phyloP scores from a whole-genome alignment of 2,797 vertebrate species.

The Etheostoma perlongum region DNA sequence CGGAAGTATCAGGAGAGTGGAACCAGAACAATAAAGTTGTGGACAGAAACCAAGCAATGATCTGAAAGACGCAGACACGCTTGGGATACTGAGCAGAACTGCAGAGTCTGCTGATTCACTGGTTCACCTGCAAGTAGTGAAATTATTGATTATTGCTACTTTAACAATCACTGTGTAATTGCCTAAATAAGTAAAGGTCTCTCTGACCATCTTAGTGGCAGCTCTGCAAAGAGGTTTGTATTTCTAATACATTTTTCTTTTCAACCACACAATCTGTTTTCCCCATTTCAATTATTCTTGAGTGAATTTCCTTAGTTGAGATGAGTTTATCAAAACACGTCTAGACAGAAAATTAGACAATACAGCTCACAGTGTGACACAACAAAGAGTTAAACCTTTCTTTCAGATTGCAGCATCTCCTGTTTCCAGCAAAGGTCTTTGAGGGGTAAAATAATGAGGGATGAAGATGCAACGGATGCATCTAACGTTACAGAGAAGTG shows the following conservation, averaged over 20 bases:
- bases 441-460: conserved; percentile 84
- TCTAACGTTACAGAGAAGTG: conserved; percentile 87
- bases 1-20: too few relatives aligned
- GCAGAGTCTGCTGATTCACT: neutral
- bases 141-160: neutral
- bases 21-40: neutral
- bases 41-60: neutral
- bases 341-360: conserved; percentile 32
- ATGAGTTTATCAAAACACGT: conserved; percentile 9
- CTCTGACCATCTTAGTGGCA: neutral
- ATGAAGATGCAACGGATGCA: conserved; percentile 88
- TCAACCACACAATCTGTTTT: neutral
- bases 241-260: neutral
- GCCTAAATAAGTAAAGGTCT: neutral
- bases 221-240: neutral
- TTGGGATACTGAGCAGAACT: neutral
- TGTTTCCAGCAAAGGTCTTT: conserved; percentile 79
- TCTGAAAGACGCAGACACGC: neutral
- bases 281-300: neutral
- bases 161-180: neutral
- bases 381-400: conserved; percentile 75
- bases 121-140: neutral
- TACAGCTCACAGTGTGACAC: conserved; percentile 55
- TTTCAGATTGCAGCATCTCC: conserved; percentile 64
- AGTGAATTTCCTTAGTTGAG: neutral